Base-by-base conservation (phyloP, 2,113 vertebrate species). In the Eidolon helvum region DNA sequence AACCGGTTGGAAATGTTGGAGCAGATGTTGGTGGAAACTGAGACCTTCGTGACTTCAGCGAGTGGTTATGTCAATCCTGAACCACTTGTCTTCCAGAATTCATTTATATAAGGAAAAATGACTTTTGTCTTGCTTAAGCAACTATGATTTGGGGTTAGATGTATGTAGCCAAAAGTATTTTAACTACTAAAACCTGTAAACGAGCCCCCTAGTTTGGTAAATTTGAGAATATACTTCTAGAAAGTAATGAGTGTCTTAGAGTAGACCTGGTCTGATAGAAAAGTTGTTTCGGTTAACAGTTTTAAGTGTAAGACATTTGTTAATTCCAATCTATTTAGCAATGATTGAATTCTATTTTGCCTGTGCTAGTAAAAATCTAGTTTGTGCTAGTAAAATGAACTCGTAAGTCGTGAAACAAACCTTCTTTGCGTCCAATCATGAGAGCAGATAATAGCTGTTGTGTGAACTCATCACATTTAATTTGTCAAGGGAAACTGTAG, bases 121-220 rank as follows among this genome's bases (percentile, higher is more conserved):
- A 90, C 30, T 89, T 84, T 3, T 79, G 0, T 87, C 38, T 92
- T 94, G 18, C 35, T 72, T 91, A 71, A 78, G 26, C 48, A 89
- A 10, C 53, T 80, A 0, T 80, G 86, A 93, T 59, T 89, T 90
- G 4, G 57, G 30, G 9, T 91, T 68, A 59, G 28, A 87, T 93
- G 43, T 77, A 43, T 72, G 48, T 55, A 82, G 24, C 43, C 19
- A 82, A 48, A 77, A 84, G 57, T n/a, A 82, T 83, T 74, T 88
- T 88, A 87, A 63, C 24, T 90, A 83, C 26, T 35, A 87, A 97
- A 90, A 95, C 21, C 74, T 92, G 2, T 91, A 74, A 35, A 40
- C 59, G 57, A 95, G 45, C 21, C n/a, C 21, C 45, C 40, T 79
- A 19, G 53, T 3, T 82, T 65, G 50, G n/a, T 83, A 91, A 91